Conservation (phyloP, 2,888 invertebrate genomes). For the Rotaria socialis region DNA sequence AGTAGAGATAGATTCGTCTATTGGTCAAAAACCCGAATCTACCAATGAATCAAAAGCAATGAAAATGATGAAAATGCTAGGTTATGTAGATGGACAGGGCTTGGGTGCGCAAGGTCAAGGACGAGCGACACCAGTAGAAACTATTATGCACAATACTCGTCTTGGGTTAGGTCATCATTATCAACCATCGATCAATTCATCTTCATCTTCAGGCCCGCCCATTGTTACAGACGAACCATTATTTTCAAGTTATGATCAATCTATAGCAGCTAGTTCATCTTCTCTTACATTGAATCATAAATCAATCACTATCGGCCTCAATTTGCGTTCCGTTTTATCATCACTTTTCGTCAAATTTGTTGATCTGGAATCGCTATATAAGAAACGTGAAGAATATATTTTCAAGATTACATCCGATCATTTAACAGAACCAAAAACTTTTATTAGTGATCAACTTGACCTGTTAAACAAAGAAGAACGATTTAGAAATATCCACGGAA, state of each 20-base stretch:
- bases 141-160: neutral
- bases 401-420: neutral
- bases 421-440: neutral
- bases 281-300: neutral
- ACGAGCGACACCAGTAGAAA: neutral
- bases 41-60: neutral
- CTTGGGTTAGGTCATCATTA: conserved; percentile 14
- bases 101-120: neutral
- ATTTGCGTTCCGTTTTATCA: neutral
- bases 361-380: neutral
- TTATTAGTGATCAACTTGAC: neutral
- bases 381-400: neutral
- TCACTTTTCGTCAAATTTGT: neutral
- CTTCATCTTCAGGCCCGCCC: neutral
- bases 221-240: neutral
- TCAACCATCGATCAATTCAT: neutral
- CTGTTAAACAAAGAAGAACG: neutral
- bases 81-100: neutral
- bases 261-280: neutral
- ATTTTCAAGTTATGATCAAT: neutral
- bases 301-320: neutral
- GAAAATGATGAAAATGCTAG: neutral
- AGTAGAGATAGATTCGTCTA: neutral
- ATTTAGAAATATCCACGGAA: neutral
- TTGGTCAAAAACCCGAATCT: neutral